These are phyloP conservation scores for Molossus alvarezi DNA, from an alignment of 2,797 vertebrate genomes.

Conservation along the genomic window DNA sequence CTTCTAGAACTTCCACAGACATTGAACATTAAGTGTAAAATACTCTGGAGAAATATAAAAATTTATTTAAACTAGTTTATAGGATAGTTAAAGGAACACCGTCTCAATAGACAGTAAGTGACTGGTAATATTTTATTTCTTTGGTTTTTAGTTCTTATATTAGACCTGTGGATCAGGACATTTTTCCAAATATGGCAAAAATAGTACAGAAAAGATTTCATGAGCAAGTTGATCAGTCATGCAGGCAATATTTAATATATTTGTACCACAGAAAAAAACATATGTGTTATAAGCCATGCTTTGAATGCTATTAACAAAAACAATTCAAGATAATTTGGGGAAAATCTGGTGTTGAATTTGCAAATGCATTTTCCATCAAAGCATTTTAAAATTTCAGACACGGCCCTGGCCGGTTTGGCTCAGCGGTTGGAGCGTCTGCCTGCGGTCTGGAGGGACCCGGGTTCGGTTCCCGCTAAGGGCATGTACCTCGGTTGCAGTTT, in stretches of 20 bases:
- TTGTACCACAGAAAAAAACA: background rate
- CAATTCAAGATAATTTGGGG: background rate
- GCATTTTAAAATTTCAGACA: background rate
- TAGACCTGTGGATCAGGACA: background rate
- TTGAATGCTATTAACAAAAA: background rate
- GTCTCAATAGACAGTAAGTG: background rate
- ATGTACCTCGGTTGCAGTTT: no score
- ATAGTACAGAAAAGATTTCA: background rate
- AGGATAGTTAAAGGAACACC: background rate
- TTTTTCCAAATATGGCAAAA: background rate
- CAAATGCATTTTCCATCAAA: background rate
- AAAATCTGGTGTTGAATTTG: background rate
- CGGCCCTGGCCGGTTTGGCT: no score
- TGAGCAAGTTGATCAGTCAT: background rate
- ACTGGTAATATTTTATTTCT: constrained; percentile 31
- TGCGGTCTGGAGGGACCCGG: no score
- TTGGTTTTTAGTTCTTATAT: constrained; percentile 6
- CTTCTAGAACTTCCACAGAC: background rate
- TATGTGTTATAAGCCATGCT: background rate
- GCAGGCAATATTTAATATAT: background rate
- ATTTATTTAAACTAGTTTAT: constrained; percentile 57
- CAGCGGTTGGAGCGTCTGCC: no score
- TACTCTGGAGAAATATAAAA: background rate
- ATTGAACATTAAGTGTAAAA: background rate
- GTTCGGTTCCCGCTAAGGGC: no score